Evolutionary conservation across 2,888 invertebrate species (phyloP), one percentile per base, ranked within the genome.

Genomic region (Eupithecia subumbrata): DNA sequence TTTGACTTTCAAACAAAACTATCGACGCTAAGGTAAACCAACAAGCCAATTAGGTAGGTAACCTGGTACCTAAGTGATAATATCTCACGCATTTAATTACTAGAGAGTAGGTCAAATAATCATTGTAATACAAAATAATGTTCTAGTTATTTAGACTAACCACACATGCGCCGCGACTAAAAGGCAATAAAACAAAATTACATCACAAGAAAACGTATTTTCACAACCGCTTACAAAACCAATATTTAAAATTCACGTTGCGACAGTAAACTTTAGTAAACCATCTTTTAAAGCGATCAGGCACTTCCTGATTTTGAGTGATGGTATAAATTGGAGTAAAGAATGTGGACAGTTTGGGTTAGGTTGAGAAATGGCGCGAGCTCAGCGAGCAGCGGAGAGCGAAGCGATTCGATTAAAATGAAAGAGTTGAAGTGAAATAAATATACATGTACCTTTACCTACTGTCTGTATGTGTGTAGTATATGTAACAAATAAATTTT

Each of bases 291-390:
- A 30, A 30, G 56, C 48, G 48, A 56, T 43, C 70, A 63, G 37
- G 76, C 70, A 71, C 78, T 79, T 79, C 79, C 79, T 76, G 72
- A 37, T 74, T 72, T 74, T 78, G 78, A 75, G 71, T 63, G 60
- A 75, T 76, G 72, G 56, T 75, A n/a, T 22, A 73, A 73, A 74
- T n/a, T 76, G 25, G 74, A 72, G 69, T 71, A 63, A 67, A n/a
- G 30, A 74, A 30, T 63, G 25, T 40, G 45, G 63, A 40, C 66
- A n/a, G 56, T 22, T 70, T 56, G 69, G 16, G 25, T 76, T 71
- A 68, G 70, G 63, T 14, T 37, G 37, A 37, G 30, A 37, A 5
- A 60, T 5, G 3, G 16, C 12, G 52, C 25, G 69, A 75, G 68
- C 70, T 48, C 12, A 71, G 75, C 75, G 75, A 67, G 16, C 4